These are phyloP conservation scores for Stigmatopora argus DNA, from an alignment of 2,113 vertebrate genomes.

Conservation along the genomic window DNA sequence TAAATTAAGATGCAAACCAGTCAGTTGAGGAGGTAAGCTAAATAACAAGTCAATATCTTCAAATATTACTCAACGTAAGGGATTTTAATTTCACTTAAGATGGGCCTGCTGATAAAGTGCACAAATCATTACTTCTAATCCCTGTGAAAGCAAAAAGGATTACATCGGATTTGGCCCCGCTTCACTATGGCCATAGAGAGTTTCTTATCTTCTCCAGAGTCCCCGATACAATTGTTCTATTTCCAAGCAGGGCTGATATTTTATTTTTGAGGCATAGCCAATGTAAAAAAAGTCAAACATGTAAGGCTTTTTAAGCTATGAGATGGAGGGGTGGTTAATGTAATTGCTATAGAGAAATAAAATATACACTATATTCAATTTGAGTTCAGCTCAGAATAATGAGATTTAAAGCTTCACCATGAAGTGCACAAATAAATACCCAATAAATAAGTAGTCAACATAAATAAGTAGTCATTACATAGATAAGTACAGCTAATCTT, in stretches of 20 bases:
- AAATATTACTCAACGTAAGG: conserved; percentile 10
- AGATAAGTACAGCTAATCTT: conserved; percentile 9
- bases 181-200: neutral
- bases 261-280: neutral
- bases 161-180: conserved; percentile 2
- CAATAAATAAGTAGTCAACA: too few species aligned
- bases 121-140: conserved; percentile 7
- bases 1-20: too few species aligned
- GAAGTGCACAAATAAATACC: too few species aligned
- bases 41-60: too few species aligned
- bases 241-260: neutral
- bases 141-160: conserved; percentile 6
- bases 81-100: conserved; percentile 27
- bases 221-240: neutral
- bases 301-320: neutral
- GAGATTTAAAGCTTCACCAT: too few species aligned
- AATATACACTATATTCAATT: too few species aligned
- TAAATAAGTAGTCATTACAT: too few species aligned
- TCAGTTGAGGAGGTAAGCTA: too few species aligned
- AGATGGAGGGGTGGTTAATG: too few species aligned
- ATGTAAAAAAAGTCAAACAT: neutral
- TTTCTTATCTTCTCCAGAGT: neutral
- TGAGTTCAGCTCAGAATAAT: too few species aligned
- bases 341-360: too few species aligned
- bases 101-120: neutral